Percentiles rank a stretch among this genome's conserved stretches.
phyloP scores from a whole-genome alignment of 2,888 invertebrate species.

The Tenthredo amoena region DNA sequence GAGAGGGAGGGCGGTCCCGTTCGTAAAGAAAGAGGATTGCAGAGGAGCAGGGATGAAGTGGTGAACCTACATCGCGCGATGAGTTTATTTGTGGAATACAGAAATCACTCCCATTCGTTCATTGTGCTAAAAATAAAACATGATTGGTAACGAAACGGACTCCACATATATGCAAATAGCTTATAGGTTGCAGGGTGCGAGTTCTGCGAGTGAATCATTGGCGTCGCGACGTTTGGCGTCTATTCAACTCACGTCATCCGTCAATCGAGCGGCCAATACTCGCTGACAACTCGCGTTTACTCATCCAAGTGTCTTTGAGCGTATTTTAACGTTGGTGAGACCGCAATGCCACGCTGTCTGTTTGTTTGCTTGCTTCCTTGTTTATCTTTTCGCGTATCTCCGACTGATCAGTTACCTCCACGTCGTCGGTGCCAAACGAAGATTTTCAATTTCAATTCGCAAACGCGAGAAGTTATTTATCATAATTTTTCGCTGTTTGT shows the following conservation, averaged over 20 bases:
- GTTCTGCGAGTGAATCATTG: constrained; percentile 47
- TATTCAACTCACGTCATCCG: constrained; percentile 38
- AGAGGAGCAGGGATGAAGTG: background rate
- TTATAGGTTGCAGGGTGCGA: background rate
- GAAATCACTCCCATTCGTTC: constrained; percentile 36
- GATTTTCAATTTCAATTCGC: constrained; percentile 9
- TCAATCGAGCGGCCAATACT: constrained; percentile 44
- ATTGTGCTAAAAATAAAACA: constrained; percentile 29
- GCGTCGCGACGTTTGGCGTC: constrained; percentile 35
- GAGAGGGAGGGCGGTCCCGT: background rate
- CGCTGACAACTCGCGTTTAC: constrained; percentile 21
- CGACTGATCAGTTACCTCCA: constrained; percentile 32
- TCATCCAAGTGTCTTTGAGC: constrained; percentile 46
- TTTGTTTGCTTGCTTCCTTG: constrained; percentile 32
- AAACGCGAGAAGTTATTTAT: background rate
- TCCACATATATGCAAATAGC: constrained; percentile 25
- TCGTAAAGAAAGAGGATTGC: background rate
- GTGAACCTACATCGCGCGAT: background rate
- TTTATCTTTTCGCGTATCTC: background rate
- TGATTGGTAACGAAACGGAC: constrained; percentile 40
- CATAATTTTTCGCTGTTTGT: background rate
- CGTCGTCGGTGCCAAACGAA: constrained; percentile 16
- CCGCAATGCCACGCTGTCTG: constrained; percentile 48
- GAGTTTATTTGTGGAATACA: constrained; percentile 36
- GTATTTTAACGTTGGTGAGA: constrained; percentile 17